Conservation (phyloP, 1,140 invertebrate species). For the Heliconius melpomene region DNA sequence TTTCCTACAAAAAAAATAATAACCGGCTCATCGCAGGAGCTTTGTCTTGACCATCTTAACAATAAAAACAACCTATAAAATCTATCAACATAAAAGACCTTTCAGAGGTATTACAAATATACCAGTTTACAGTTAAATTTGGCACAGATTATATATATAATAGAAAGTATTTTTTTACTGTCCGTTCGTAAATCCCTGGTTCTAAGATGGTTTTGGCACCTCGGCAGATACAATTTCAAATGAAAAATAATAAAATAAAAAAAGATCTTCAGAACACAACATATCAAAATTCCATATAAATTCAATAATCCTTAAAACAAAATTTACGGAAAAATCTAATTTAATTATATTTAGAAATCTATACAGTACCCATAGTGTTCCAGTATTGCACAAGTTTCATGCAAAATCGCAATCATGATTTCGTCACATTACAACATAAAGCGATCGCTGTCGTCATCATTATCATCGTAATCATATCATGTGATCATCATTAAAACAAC, state of each 20-base stretch:
- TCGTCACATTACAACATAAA: constrained; percentile 24
- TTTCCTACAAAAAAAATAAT: constrained; percentile 66
- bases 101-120: constrained; percentile 62
- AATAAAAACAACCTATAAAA: constrained; percentile 81
- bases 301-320: constrained; percentile 63
- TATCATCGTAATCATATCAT: background rate
- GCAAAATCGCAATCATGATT: constrained; percentile 56
- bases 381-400: constrained; percentile 75
- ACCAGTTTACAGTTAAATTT: constrained; percentile 66
- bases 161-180: constrained; percentile 43
- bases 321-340: constrained; percentile 57
- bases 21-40: constrained; percentile 51
- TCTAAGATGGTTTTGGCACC: constrained; percentile 73
- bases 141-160: constrained; percentile 65
- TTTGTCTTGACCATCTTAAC: constrained; percentile 75
- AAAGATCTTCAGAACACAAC: constrained; percentile 49
- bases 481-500: constrained; percentile 9
- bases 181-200: constrained; percentile 54
- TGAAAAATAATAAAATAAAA: constrained; percentile 41
- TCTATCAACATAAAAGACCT: constrained; percentile 77
- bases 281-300: constrained; percentile 60
- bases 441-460: constrained; percentile 10
- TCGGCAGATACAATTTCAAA: constrained; percentile 35
- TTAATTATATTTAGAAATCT: constrained; percentile 60
- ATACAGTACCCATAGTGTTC: constrained; percentile 72